These are phyloP conservation scores for Hyppa rectilinea DNA, from an alignment of 2,888 invertebrate genomes.

Conservation along the genomic window DNA sequence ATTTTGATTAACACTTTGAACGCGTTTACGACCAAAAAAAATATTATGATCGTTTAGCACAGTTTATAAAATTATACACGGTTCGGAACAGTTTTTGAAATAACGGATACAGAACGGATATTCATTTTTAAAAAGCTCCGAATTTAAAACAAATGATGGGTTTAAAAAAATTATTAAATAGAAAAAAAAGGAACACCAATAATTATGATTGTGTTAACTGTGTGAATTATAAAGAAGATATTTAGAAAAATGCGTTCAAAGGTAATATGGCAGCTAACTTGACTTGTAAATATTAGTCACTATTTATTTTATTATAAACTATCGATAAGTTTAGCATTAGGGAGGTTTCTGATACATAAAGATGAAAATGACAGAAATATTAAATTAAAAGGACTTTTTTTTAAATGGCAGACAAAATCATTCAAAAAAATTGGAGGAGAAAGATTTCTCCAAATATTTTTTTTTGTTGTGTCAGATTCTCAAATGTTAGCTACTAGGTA, in stretches of 20 bases:
- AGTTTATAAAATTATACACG: not conserved
- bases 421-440: not conserved
- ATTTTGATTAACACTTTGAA: conserved; percentile 62
- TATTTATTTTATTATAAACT: conserved; percentile 45
- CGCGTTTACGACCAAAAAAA: conserved; percentile 42
- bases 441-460: not conserved
- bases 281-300: conserved; percentile 58
- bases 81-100: not conserved
- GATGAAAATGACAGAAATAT: not conserved
- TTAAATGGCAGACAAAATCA: no score
- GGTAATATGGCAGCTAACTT: conserved; percentile 69
- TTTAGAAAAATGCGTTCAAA: conserved; percentile 59
- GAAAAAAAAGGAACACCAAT: not conserved
- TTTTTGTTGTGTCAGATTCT: not conserved
- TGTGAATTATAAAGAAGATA: not conserved
- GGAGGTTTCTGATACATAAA: not conserved
- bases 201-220: not conserved
- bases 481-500: not conserved
- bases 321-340: conserved; percentile 56
- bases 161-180: not conserved
- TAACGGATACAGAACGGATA: not conserved
- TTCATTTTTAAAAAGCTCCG: not conserved
- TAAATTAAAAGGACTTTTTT: not conserved
- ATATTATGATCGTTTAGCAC: not conserved
- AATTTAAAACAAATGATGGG: not conserved